These are phyloP conservation scores for Brachyptera risi DNA, from an alignment of 2,888 invertebrate genomes.

Conservation along the genomic window DNA sequence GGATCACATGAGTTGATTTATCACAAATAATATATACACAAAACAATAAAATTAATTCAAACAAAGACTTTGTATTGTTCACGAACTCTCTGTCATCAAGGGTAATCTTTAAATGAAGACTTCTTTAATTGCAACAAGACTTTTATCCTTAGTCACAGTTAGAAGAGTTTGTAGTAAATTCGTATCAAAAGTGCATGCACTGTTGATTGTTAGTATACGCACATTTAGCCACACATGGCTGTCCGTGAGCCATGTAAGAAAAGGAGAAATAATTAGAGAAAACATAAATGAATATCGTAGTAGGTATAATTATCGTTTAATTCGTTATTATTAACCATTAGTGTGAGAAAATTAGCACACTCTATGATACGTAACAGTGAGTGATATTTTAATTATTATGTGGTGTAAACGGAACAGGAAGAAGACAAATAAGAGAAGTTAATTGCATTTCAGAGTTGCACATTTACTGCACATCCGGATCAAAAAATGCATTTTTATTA, in stretches of 20 bases:
- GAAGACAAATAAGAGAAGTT: background rate
- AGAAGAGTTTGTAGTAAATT: background rate
- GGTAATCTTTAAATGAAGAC: background rate
- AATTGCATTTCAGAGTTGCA: too few relatives aligned
- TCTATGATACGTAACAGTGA: background rate
- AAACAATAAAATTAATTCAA: background rate
- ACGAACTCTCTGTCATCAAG: background rate
- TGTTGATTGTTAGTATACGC: background rate
- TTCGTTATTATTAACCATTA: constrained; percentile 2
- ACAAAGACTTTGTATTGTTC: background rate
- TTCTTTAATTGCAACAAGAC: background rate
- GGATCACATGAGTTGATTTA: too few relatives aligned
- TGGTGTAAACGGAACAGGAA: constrained; percentile 6
- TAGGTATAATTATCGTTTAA: background rate
- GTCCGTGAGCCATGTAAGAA: constrained; percentile 1
- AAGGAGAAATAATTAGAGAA: constrained; percentile 12
- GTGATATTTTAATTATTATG: background rate
- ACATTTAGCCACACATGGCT: background rate
- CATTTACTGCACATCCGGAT: too few relatives aligned
- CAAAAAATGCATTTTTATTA: too few relatives aligned
- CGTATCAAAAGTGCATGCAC: background rate
- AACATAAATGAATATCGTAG: too few relatives aligned
- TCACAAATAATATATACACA: too few relatives aligned
- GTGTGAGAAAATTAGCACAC: constrained; percentile 14
- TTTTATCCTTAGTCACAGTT: constrained; percentile 28